phyloP scores from a whole-genome alignment of 2,113 vertebrate species.

The Pedionomus torquatus region DNA sequence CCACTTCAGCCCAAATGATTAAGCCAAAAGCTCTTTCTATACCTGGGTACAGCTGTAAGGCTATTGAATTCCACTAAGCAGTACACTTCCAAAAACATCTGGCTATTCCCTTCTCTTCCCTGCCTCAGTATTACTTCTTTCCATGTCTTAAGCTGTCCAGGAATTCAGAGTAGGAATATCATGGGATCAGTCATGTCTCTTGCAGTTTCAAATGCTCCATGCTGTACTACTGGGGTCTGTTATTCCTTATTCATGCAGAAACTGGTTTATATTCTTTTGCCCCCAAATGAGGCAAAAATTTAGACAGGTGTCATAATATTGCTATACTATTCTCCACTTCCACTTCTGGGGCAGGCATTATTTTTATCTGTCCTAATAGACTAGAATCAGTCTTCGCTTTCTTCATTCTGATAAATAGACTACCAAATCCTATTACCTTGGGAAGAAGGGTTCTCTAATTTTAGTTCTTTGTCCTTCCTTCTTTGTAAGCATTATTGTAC shows the following conservation, averaged over 20 bases:
- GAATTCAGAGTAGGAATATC: background rate
- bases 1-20: background rate
- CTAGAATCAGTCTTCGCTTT: background rate
- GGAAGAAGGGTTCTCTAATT: background rate
- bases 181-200: background rate
- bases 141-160: background rate
- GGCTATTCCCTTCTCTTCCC: background rate
- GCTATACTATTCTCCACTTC: background rate
- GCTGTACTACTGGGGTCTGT: background rate
- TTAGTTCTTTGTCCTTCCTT: background rate
- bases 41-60: background rate
- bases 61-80: background rate
- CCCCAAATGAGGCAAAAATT: background rate
- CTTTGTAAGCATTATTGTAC: background rate
- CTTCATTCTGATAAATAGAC: background rate
- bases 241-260: background rate
- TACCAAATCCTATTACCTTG: background rate
- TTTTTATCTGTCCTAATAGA: background rate
- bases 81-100: background rate
- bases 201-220: background rate
- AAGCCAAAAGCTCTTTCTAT: constrained; percentile 21
- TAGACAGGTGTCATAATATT: background rate
- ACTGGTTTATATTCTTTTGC: background rate
- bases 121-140: background rate
- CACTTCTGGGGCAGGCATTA: background rate